Base-by-base conservation (phyloP, 1,140 invertebrate genomes). In the Sitobion miscanthi region DNA sequence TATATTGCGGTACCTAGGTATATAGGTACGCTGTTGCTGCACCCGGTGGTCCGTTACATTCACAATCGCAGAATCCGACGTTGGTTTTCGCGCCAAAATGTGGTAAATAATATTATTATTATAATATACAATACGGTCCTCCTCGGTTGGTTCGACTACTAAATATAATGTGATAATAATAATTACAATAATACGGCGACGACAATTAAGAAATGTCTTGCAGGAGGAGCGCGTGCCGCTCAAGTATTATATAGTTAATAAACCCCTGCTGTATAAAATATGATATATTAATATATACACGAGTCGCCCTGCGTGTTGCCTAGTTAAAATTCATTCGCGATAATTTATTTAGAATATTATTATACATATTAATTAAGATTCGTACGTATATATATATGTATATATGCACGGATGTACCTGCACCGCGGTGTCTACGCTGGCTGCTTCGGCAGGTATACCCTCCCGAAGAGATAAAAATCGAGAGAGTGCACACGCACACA, bases 21-120 rank as follows among this genome's bases (percentile, higher is more conserved):
- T 45, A 47, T 45, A 30, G 57, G 30, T 47, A 30, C 23, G 62
- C 30, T 42, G 38, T 23, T 45, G 30, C 52, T 45, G 30, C 52
- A 87, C 30, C 45, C 87, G 69, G 77, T 85, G 14, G 69, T 54
- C 82, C 91, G 69, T 83, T 49, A 52, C 21, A 47, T n/a, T 0
- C n/a, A 45, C 69, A n/a, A n/a, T 5, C 45, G 90, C 77, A 91
- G 77, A 82, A 91, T 91, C 77, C 90, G 45, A 77, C 62, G 14
- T n/a, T 38, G 38, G 62, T 2, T 77, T 77, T 11, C 42, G 83
- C 38, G 38, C 38, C 77, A 38, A 38, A 83, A 54, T 54, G 20
- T 54, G 52, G 52, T 2, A 54, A 23, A 54, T 21, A 21, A 38
- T 45, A 30, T 77, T 35, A 57, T 57, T n/a, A 69, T n/a, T 6